These are phyloP conservation scores for Himalopsyche kuldschensis DNA, from an alignment of 2,888 invertebrate species.

Conservation along the genomic window DNA sequence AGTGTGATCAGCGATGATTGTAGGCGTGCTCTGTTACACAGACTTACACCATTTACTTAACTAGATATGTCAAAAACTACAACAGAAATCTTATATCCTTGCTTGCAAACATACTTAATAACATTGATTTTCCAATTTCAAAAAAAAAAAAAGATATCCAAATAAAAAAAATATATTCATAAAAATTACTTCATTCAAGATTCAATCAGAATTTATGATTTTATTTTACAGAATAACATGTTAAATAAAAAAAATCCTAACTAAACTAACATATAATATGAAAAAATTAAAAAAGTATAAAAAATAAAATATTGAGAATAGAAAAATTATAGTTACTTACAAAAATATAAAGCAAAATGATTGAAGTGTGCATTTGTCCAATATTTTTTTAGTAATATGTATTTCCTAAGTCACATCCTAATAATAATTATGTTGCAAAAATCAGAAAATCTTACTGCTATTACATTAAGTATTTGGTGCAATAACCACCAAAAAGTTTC, in stretches of 20 bases:
- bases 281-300: background rate
- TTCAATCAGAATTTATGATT: background rate
- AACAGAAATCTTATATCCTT: background rate
- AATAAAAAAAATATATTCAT: background rate
- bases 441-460: background rate
- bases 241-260: background rate
- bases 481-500: background rate
- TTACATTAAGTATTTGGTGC: background rate
- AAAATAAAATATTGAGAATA: background rate
- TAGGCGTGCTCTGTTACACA: conserved; percentile 7
- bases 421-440: conserved; percentile 7
- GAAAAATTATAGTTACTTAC: background rate
- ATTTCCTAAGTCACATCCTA: conserved; percentile 11
- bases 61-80: background rate
- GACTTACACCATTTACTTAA: conserved; percentile 5
- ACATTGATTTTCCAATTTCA: background rate
- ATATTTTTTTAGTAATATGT: background rate
- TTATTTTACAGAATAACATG: background rate
- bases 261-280: background rate
- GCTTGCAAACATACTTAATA: background rate
- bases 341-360: background rate
- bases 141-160: background rate
- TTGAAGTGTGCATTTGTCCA: conserved; percentile 1
- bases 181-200: background rate
- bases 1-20: conserved; percentile 34